Conservation (phyloP, 2,888 invertebrate species). For the Tetrapedia diversipes region DNA sequence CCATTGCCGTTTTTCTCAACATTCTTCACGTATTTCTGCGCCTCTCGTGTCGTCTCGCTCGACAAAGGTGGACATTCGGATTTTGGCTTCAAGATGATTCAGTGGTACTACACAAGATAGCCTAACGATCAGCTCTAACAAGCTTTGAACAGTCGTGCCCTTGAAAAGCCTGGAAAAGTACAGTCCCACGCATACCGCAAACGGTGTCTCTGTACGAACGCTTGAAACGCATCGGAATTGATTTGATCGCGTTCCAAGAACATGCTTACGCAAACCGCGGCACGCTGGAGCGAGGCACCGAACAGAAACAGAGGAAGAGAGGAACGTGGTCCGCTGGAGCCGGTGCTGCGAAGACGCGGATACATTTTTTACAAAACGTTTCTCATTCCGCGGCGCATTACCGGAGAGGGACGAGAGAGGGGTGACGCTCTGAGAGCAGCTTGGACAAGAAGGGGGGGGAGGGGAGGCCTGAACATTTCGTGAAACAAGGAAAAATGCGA, state of each 20-base stretch:
- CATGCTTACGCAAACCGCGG: slow-evolving; percentile 58
- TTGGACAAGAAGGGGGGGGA: slow-evolving; percentile 68
- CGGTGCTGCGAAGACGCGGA: slow-evolving; percentile 75
- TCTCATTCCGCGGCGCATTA: slow-evolving; percentile 81
- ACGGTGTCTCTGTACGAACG: background rate
- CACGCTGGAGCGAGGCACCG: background rate
- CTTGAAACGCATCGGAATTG: slow-evolving; percentile 57
- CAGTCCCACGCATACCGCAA: background rate
- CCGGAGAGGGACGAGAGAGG: slow-evolving; percentile 74
- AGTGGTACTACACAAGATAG: no score
- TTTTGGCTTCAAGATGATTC: no score
- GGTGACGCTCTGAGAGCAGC: slow-evolving; percentile 69
- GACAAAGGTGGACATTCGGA: no score
- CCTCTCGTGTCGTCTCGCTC: no score
- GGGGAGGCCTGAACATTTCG: slow-evolving; percentile 79
- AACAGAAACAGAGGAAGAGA: background rate
- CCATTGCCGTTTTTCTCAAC: no score
- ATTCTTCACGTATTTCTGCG: no score
- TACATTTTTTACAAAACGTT: slow-evolving; percentile 80
- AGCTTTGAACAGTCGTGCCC: no score
- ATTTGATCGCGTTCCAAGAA: slow-evolving; percentile 61
- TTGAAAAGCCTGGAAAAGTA: background rate
- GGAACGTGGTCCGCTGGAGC: slow-evolving; percentile 39
- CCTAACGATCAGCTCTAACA: no score
- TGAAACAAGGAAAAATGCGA: slow-evolving; percentile 82